phyloP scores from a whole-genome alignment of 1,140 invertebrate genomes.

The Dendroctonus valens region DNA sequence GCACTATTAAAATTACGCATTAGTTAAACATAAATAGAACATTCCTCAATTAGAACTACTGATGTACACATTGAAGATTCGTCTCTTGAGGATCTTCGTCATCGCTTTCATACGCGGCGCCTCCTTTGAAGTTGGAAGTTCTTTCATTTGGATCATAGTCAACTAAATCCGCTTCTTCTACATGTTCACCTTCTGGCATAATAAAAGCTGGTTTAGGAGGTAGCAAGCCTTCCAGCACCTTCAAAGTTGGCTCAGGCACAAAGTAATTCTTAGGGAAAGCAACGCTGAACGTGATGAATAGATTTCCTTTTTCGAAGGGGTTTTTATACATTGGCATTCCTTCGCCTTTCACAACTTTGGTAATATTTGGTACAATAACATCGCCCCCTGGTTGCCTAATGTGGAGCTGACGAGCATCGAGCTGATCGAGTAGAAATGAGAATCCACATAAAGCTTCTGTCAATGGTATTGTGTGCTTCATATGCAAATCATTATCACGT shows the following conservation, averaged over 20 bases:
- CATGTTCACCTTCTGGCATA: constrained; percentile 70
- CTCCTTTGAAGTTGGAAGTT: constrained; percentile 51
- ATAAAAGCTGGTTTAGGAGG: constrained; percentile 64
- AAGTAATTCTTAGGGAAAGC: constrained; percentile 83
- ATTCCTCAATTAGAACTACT: constrained; percentile 48
- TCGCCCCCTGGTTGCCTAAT: constrained; percentile 71
- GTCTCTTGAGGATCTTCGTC: constrained; percentile 64
- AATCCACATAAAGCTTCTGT: constrained; percentile 92
- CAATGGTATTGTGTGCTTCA: constrained; percentile 71
- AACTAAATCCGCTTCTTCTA: constrained; percentile 79
- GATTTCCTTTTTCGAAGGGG: constrained; percentile 79
- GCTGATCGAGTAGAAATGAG: constrained; percentile 74
- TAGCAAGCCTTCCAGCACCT: constrained; percentile 69
- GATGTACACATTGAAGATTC: constrained; percentile 69
- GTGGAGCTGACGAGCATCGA: constrained; percentile 79
- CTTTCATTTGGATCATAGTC: constrained; percentile 66
- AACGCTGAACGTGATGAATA: constrained; percentile 86
- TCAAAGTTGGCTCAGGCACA: constrained; percentile 63
- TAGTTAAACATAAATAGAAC: too few relatives aligned
- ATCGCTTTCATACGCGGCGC: constrained; percentile 67
- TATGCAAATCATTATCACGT: constrained; percentile 71
- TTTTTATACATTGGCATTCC: constrained; percentile 89
- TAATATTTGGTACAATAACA: constrained; percentile 74
- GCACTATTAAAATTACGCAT: too few relatives aligned
- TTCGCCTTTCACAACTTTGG: constrained; percentile 78